Conservation (phyloP, 2,113 vertebrate species). For the Muscicapa adusta region DNA sequence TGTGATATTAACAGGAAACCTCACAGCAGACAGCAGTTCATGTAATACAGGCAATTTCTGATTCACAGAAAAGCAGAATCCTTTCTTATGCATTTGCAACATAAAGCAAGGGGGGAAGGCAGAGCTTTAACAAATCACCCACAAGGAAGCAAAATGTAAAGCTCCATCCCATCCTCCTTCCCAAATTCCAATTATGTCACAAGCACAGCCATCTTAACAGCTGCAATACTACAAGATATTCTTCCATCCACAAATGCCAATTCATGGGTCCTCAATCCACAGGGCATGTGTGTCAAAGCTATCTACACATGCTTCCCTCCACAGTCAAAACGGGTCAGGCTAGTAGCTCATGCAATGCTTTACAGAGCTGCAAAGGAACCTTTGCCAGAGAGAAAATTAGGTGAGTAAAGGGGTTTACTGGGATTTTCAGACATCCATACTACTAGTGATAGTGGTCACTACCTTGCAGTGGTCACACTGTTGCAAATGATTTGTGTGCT, state of each 20-base stretch:
- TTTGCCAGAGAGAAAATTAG: background rate
- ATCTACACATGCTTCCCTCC: background rate
- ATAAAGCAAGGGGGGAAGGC: fast-evolving
- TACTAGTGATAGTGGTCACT: background rate
- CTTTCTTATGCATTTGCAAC: background rate
- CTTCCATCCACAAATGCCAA: background rate
- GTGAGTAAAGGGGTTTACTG: background rate
- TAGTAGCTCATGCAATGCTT: background rate
- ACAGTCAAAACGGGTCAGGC: background rate
- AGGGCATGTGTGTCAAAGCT: background rate
- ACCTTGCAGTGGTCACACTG: background rate
- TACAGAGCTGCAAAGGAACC: background rate
- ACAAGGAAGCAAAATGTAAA: background rate
- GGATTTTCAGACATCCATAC: background rate
- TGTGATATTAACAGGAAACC: slow-evolving; percentile 51
- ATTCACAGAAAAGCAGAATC: background rate
- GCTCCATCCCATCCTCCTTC: background rate
- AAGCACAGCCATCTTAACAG: background rate
- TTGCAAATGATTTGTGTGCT: background rate
- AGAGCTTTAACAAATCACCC: background rate
- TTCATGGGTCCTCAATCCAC: background rate
- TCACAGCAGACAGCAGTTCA: background rate
- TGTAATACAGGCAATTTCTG: background rate
- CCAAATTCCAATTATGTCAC: background rate
- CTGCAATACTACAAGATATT: background rate